A percentile compares a stretch with the other conserved stretches of the same genome.
These are phyloP conservation scores for Cyanoderma ruficeps DNA, from an alignment of 2,113 vertebrate genomes.

Conservation along the genomic window DNA sequence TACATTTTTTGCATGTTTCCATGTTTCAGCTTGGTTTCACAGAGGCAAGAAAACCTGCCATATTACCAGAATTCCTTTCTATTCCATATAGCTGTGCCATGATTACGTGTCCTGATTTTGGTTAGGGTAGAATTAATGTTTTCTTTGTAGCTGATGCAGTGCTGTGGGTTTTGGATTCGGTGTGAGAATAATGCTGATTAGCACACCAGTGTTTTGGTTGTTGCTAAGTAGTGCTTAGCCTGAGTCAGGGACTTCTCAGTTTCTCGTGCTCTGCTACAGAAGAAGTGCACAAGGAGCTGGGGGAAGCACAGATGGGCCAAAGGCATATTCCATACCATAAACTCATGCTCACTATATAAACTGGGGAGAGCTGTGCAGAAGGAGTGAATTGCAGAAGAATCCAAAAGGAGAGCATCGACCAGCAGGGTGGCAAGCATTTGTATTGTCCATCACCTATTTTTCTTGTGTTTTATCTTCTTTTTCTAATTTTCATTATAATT, in stretches of 20 bases:
- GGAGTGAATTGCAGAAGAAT: neutral
- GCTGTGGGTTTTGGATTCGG: neutral
- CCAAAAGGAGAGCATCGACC: accelerated
- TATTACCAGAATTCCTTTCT: neutral
- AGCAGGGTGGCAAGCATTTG: neutral
- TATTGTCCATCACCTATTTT: neutral
- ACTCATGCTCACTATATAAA: neutral
- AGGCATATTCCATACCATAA: neutral
- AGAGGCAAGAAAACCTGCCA: accelerated
- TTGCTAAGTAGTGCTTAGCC: neutral
- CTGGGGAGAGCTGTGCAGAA: neutral
- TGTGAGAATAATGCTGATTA: neutral
- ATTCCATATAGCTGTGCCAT: neutral
- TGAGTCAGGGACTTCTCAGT: neutral
- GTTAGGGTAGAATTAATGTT: neutral
- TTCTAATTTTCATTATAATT: neutral
- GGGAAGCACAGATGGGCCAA: neutral
- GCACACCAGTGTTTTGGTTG: neutral
- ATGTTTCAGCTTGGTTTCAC: neutral
- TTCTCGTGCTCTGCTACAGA: neutral
- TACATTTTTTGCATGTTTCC: neutral
- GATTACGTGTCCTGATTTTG: neutral
- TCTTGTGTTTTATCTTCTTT: neutral
- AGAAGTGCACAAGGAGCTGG: neutral
- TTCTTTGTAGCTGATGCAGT: neutral